phyloP scores from a whole-genome alignment of 1,140 invertebrate genomes.

The Nasonia vitripennis region DNA sequence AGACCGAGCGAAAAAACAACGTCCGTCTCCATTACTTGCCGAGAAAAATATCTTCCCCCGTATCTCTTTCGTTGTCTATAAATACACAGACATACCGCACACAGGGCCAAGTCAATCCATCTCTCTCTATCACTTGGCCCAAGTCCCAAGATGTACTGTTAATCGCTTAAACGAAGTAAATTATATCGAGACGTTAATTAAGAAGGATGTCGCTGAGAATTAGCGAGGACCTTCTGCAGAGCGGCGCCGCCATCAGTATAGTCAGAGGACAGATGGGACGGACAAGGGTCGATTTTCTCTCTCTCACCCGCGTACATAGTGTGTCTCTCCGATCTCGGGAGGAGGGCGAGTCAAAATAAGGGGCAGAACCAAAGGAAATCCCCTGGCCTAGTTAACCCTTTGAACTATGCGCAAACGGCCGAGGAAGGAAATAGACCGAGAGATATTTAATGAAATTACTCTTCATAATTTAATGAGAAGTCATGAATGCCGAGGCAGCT shows the following conservation, averaged over 20 bases:
- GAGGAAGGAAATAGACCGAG: background rate
- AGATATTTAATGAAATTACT: slow-evolving; percentile 32
- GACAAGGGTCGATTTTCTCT: slow-evolving; percentile 25
- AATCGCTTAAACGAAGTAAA: slow-evolving; percentile 55
- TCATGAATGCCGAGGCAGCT: background rate
- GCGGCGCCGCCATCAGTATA: background rate
- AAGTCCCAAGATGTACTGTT: slow-evolving; percentile 50
- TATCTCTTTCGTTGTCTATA: background rate
- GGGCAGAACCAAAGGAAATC: background rate
- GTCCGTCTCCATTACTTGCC: background rate
- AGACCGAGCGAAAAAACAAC: background rate
- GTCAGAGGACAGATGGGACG: slow-evolving; percentile 23
- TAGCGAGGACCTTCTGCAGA: slow-evolving; percentile 39
- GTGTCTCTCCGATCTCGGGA: background rate
- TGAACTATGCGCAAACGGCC: background rate
- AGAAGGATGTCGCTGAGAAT: slow-evolving; percentile 60
- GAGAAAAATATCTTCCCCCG: background rate
- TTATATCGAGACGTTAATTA: slow-evolving; percentile 60
- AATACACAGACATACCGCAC: background rate
- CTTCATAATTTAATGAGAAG: slow-evolving; percentile 41
- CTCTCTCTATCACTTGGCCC: slow-evolving; percentile 45
- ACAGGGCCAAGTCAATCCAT: slow-evolving; percentile 22
- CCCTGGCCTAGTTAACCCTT: slow-evolving; percentile 31
- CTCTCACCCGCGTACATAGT: background rate
- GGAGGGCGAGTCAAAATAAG: background rate